Conservation (phyloP, 2,888 invertebrate species). For the Chromoteleia sp. region DNA sequence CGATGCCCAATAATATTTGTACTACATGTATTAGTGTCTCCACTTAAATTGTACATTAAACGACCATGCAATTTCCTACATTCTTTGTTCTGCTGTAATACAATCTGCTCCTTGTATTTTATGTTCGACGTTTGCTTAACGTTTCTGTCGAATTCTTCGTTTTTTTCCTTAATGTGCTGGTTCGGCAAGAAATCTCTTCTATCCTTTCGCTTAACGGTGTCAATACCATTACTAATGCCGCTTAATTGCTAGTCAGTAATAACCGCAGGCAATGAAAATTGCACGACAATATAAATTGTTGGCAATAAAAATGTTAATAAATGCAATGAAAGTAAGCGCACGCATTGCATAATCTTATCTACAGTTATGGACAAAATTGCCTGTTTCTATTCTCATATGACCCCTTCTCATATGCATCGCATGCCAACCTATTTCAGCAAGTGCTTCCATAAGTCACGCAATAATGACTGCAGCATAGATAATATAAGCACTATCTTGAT, state of each 20-base stretch:
- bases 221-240: too few species aligned
- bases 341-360: slow-evolving; percentile 52
- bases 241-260: too few species aligned
- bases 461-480: slow-evolving; percentile 48
- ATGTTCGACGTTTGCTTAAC: slow-evolving; percentile 64
- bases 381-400: slow-evolving; percentile 64
- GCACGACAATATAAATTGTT: background rate
- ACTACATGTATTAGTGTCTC: slow-evolving; percentile 27
- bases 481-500: slow-evolving; percentile 42
- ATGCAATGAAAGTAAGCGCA: slow-evolving; percentile 41
- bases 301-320: slow-evolving; percentile 29
- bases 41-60: slow-evolving; percentile 40
- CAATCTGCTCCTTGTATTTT: slow-evolving; percentile 46
- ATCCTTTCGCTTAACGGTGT: slow-evolving; percentile 23
- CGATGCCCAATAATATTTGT: slow-evolving; percentile 27
- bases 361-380: slow-evolving; percentile 44
- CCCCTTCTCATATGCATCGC: slow-evolving; percentile 57
- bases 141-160: slow-evolving; percentile 52
- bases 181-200: slow-evolving; percentile 73
- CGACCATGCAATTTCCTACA: slow-evolving; percentile 37
- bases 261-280: too few species aligned
- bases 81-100: slow-evolving; percentile 59
- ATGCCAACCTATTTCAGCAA: slow-evolving; percentile 62
- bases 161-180: slow-evolving; percentile 69
- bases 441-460: slow-evolving; percentile 54